Conservation (phyloP, 2,888 invertebrate species). For the Drosophila trichaetosa region DNA sequence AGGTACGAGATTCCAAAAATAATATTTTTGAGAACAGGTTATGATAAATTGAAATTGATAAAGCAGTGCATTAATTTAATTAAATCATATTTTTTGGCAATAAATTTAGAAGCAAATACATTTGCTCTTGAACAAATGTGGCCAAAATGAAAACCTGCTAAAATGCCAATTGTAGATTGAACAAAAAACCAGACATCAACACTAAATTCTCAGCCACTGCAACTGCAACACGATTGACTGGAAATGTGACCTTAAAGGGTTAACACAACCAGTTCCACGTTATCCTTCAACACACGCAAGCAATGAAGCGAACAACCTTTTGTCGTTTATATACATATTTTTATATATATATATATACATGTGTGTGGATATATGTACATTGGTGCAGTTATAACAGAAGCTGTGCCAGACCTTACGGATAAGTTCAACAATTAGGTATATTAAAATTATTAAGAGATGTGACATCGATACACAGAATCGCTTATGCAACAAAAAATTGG, state of each 20-base stretch:
- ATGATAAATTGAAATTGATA: not conserved
- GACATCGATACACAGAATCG: constrained; percentile 49
- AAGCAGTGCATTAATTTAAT: not conserved
- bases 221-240: constrained; percentile 4
- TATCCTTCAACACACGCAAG: constrained; percentile 58
- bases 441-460: constrained; percentile 39
- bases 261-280: constrained; percentile 61
- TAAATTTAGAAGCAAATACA: not conserved
- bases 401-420: constrained; percentile 36
- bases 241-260: constrained; percentile 30
- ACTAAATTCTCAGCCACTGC: not conserved
- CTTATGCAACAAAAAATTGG: constrained; percentile 57
- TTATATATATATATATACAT: constrained; percentile 16
- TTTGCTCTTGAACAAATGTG: not conserved
- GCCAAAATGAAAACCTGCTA: not conserved
- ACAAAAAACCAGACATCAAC: not conserved
- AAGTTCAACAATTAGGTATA: constrained; percentile 67
- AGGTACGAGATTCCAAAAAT: not conserved
- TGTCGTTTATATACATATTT: constrained; percentile 15
- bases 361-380: constrained; percentile 37
- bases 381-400: constrained; percentile 43
- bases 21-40: not conserved
- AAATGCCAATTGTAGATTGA: not conserved
- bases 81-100: not conserved
- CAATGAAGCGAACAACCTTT: constrained; percentile 39